These are phyloP conservation scores for Sphecodes monilicornis DNA, from an alignment of 2,888 invertebrate species.

Conservation along the genomic window DNA sequence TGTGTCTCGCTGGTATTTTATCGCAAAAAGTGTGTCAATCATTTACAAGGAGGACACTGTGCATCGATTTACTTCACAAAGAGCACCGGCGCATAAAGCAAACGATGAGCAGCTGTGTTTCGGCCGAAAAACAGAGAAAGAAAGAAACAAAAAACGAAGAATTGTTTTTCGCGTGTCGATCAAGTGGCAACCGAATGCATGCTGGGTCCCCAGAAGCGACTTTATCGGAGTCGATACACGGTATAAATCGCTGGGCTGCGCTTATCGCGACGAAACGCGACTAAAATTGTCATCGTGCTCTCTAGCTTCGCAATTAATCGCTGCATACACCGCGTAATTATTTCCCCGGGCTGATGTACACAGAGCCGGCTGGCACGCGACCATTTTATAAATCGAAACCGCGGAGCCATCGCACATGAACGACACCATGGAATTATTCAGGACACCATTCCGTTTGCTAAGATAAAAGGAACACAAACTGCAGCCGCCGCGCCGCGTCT, in stretches of 20 bases:
- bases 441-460: constrained; percentile 17
- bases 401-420: constrained; percentile 8
- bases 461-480: background rate
- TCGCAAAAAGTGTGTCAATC: constrained; percentile 2
- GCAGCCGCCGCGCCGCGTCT: background rate
- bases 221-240: constrained; percentile 37
- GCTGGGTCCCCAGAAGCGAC: constrained; percentile 19
- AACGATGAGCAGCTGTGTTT: background rate
- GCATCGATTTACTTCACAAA: background rate
- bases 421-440: constrained; percentile 31
- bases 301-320: constrained; percentile 5
- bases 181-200: constrained; percentile 14
- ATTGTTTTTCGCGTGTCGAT: constrained; percentile 11
- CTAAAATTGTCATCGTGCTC: constrained; percentile 9
- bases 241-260: background rate
- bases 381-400: constrained; percentile 29
- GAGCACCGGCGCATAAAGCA: background rate
- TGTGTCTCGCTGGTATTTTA: background rate
- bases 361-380: constrained; percentile 30
- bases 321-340: constrained; percentile 22
- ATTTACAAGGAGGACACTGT: background rate
- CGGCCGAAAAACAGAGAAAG: background rate
- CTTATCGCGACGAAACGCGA: constrained; percentile 31
- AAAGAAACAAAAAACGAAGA: background rate
- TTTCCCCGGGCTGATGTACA: constrained; percentile 13